Percentiles rank a stretch among this genome's conserved stretches.
phyloP scores from a whole-genome alignment of 2,888 invertebrate species.

The Thymelicus acteon region DNA sequence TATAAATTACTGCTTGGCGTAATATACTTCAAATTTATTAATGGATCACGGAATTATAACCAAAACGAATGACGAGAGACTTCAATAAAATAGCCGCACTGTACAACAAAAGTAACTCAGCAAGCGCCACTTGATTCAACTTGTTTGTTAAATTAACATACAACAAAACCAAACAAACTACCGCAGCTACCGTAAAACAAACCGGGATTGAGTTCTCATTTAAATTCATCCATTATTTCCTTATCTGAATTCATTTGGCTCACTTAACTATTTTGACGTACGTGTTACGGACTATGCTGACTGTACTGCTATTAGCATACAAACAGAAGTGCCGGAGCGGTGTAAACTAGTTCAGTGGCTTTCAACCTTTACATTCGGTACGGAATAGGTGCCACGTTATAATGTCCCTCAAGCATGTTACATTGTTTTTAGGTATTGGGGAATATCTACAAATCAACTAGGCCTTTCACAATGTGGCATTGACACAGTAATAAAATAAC shows the following conservation, averaged over 20 bases:
- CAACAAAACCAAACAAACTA: slow-evolving; percentile 28
- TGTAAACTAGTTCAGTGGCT: slow-evolving; percentile 21
- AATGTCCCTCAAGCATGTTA: too few species aligned
- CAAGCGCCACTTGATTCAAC: slow-evolving; percentile 3
- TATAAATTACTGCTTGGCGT: too few species aligned
- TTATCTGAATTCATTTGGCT: slow-evolving; percentile 36
- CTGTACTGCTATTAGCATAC: slow-evolving; percentile 67
- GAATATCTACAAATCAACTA: too few species aligned
- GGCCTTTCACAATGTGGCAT: too few species aligned
- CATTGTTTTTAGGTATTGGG: too few species aligned
- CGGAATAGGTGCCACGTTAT: too few species aligned
- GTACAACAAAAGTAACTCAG: too few species aligned
- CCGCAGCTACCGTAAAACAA: slow-evolving; percentile 31
- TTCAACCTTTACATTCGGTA: slow-evolving; percentile 1
- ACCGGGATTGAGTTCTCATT: slow-evolving; percentile 30
- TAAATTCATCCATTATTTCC: slow-evolving; percentile 33
- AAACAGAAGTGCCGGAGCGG: slow-evolving; percentile 66
- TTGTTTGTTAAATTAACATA: slow-evolving; percentile 30
- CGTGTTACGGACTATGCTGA: slow-evolving; percentile 48
- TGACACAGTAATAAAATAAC: too few species aligned
- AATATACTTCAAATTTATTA: too few species aligned
- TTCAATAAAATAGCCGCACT: too few species aligned
- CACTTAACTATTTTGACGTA: slow-evolving; percentile 37
- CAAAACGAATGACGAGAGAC: too few species aligned
- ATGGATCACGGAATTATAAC: too few species aligned